These are phyloP conservation scores for Ctenosaura bakeri DNA, from an alignment of 2,797 vertebrate genomes.

Conservation along the genomic window DNA sequence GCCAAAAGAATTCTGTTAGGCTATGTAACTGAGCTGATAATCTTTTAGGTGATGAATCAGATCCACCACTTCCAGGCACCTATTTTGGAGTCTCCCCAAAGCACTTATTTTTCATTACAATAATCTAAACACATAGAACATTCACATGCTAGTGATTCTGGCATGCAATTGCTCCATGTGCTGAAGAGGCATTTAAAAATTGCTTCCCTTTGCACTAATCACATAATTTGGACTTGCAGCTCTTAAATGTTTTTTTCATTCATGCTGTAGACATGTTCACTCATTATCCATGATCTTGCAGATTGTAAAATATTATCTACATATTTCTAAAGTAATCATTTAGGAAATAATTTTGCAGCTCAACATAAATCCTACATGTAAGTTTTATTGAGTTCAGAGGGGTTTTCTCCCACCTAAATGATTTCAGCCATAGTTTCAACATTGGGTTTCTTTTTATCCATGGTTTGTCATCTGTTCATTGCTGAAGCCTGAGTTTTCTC, in stretches of 20 bases:
- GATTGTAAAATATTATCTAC: neutral
- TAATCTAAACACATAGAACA: slow-evolving; percentile 13
- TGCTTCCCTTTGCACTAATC: slow-evolving; percentile 5
- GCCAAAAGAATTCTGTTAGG: neutral
- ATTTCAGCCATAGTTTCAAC: neutral
- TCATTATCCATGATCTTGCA: slow-evolving; percentile 3
- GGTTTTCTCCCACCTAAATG: neutral
- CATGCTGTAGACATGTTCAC: neutral
- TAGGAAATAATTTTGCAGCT: slow-evolving; percentile 5
- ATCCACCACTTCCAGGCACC: neutral
- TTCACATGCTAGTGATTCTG: slow-evolving; percentile 7
- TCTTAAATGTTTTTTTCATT: neutral
- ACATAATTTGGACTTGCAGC: slow-evolving; percentile 1
- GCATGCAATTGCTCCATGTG: neutral
- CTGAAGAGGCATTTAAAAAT: slow-evolving; percentile 26
- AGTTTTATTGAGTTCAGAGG: neutral
- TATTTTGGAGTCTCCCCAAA: neutral
- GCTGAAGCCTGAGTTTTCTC: slow-evolving; percentile 39
- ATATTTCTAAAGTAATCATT: slow-evolving; percentile 28
- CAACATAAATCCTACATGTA: neutral
- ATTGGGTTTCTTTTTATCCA: slow-evolving; percentile 6
- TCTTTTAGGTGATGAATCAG: neutral
- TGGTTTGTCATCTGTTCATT: slow-evolving; percentile 37
- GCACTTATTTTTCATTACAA: slow-evolving; percentile 18
- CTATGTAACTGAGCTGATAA: neutral